Evolutionary conservation across 2,888 invertebrate species (phyloP).

Genomic region (Balanococcus diminutus): DNA sequence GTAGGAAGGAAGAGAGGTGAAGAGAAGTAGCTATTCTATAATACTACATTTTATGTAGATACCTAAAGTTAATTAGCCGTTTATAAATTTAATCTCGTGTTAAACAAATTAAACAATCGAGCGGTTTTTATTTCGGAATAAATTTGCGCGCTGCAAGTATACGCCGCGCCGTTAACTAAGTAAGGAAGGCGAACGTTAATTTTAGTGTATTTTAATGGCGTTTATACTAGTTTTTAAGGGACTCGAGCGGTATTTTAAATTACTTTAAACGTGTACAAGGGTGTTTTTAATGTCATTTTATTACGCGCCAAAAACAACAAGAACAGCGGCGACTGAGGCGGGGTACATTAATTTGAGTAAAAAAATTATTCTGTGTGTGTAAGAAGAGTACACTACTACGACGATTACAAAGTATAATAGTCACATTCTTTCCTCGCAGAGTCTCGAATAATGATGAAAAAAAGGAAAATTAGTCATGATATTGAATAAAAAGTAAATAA

Average conservation of each 20-base stretch:
- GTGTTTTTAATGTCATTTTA: slow-evolving; percentile 25
- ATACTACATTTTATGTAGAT: background rate
- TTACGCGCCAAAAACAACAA: slow-evolving; percentile 12
- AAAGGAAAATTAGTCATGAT: no score
- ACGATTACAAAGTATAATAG: no score
- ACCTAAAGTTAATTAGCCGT: background rate
- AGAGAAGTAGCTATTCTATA: no score
- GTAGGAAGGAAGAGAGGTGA: no score
- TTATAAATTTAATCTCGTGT: slow-evolving; percentile 13
- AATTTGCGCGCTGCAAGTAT: background rate
- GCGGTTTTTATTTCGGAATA: slow-evolving; percentile 13
- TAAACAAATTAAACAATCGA: slow-evolving; percentile 22
- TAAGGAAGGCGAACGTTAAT: slow-evolving; percentile 24
- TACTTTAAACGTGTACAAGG: slow-evolving; percentile 26
- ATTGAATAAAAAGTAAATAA: background rate
- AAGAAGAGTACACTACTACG: no score
- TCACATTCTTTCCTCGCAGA: no score
- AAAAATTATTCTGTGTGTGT: background rate
- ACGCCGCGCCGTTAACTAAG: background rate
- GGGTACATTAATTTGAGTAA: background rate
- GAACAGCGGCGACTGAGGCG: background rate
- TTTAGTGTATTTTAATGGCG: slow-evolving; percentile 26
- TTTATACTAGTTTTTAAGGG: slow-evolving; percentile 25
- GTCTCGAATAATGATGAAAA: background rate
- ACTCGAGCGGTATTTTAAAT: background rate